Percentiles rank a stretch among this genome's conserved stretches.
These are phyloP conservation scores for Eidolon dupreanum DNA, from an alignment of 2,797 vertebrate genomes.

Conservation along the genomic window DNA sequence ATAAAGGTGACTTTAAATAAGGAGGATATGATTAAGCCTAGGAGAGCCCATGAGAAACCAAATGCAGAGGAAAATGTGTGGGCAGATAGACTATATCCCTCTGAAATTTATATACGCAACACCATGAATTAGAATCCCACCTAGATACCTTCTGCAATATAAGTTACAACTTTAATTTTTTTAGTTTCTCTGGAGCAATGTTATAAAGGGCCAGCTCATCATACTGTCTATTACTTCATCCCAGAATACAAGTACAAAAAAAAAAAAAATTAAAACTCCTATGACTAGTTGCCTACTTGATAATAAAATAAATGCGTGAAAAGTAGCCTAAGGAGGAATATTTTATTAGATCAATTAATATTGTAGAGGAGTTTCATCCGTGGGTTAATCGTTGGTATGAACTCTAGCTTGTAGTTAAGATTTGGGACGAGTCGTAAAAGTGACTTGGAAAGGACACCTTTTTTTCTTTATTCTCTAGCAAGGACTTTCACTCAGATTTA, in stretches of 20 bases:
- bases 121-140: conserved; percentile 55
- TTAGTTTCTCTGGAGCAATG: conserved; percentile 64
- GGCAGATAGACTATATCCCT: background rate
- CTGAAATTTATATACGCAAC: background rate
- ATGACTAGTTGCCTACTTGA: conserved; percentile 75
- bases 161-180: conserved; percentile 55
- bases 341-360: conserved; percentile 86
- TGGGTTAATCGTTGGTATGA: conserved; percentile 83
- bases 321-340: conserved; percentile 80
- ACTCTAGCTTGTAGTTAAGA: conserved; percentile 76
- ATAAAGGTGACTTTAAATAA: background rate
- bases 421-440: conserved; percentile 78
- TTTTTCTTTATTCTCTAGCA: conserved; percentile 71
- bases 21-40: background rate
- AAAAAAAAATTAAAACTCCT: conserved; percentile 70
- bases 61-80: background rate
- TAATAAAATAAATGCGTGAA: conserved; percentile 78
- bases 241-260: conserved; percentile 47
- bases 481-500: conserved; percentile 73
- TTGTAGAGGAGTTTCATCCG: conserved; percentile 72
- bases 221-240: conserved; percentile 73
- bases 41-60: background rate
- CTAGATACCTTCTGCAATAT: conserved; percentile 54
- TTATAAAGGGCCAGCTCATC: conserved; percentile 70
- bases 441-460: conserved; percentile 75